Evolutionary conservation across 2,797 vertebrate species (phyloP), one percentile per base, ranked within the genome.

Genomic region (Manis crassicaudata): DNA sequence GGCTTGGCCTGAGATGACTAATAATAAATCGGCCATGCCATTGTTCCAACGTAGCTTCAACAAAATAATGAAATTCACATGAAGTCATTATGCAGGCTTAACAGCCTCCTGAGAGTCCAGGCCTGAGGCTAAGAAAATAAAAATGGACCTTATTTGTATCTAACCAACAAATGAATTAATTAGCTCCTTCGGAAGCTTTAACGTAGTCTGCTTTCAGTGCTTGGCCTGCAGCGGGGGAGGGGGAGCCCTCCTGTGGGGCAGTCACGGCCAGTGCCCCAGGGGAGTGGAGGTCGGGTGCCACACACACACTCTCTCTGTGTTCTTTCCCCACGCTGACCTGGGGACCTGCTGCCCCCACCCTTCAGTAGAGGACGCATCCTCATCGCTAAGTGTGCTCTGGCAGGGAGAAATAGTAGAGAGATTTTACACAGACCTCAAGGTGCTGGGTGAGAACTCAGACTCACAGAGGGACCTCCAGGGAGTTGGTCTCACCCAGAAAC

Each of bases 81-180:
- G 58, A 90, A 92, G 81, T 96, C 72, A 95, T 94, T 87, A 92
- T 58, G 54, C 65, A 88, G 81, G 54, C 6, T 58, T 80, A 65
- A 65, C 10, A 43, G 50, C 32, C 80, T 87, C 92, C 7, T 29
- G 76, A 89, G 85, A 63, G 25, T 65, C 75, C 81, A 27, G 56
- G 89, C 93, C 84, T 6, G 46, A 97, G 96, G 96, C 86, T 85
- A 92, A 77, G 82, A 96, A 90, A 95, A 96, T 87, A 85, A 91
- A 86, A 91, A 58, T 63, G 25, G 67, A 37, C 16, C 83, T 80
- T 93, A 63, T 83, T 90, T 87, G 81, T 87, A 72, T 87, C 79
- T 73, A 94, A 37, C 67, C 77, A 82, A 80, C 76, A 95, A 86
- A 37, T 81, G 70, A 76, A 82, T 95, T 84, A 94, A 94, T 88